Evolutionary conservation across 2,888 invertebrate genomes (phyloP), one percentile per base, ranked within the genome.

Genomic region (Sarcophaga carnaria): DNA sequence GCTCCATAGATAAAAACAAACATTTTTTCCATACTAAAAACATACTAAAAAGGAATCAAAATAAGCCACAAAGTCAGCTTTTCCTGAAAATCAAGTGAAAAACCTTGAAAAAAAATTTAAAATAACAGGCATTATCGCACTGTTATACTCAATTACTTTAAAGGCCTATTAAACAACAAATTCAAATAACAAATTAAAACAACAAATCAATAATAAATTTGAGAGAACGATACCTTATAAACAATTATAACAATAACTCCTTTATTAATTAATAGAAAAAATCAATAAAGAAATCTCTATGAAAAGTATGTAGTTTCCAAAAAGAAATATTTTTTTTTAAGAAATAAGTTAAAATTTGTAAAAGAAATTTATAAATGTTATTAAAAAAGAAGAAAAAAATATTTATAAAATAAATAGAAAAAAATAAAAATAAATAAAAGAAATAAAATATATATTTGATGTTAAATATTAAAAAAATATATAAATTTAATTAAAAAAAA

Each of bases 141-240:
- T 37, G 37, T 37, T 37, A 17, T 17, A 63, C 22, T 12, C n/a
- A 67, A 45, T 47, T 79, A 45, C 59, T n/a, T 47, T 62, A 25
- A 69, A 20, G 54, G 54, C 54, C 54, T 54, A 63, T 47, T 14
- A 45, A n/a, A 54, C 4, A 14, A 54, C 54, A 54, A 74, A 75
- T n/a, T 10, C n/a, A 47, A 71, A 74, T 22, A 85, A 69, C 25
- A 83, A 80, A 75, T 74, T n/a, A n/a, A n/a, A n/a, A 74, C 37
- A 85, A 69, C 25, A 83, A 80, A 75, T 74, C 49, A 85, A 69
- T 25, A 83, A 80, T 70, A 66, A 25, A 74, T 66, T 81, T 85
- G 87, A 87, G 87, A 87, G 87, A 87, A 83, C 64, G 87, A 81
- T 87, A 87, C 87, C 87, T 87, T 87, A 82, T 59, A 75, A 77